Conservation (phyloP, 2,888 invertebrate species). For the Rhagonycha lutea region DNA sequence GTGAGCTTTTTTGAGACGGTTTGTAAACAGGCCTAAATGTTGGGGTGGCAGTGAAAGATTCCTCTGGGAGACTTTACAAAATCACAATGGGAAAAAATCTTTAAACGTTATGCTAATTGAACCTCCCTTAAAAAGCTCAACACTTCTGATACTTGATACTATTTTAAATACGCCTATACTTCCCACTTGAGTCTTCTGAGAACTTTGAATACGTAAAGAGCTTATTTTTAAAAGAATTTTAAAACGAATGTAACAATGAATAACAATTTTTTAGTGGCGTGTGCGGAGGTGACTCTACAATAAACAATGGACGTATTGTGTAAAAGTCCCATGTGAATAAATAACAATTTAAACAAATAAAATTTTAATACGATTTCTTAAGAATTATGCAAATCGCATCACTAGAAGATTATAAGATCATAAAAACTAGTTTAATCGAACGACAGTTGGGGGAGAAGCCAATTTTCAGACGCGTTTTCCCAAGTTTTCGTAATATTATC, state of each 20-base stretch:
- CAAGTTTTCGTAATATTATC: no score
- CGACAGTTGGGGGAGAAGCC: no score
- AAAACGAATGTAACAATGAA: neutral
- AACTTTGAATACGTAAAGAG: neutral
- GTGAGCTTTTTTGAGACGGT: no score
- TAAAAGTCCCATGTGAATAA: neutral
- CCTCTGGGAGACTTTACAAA: neutral
- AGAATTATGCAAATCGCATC: neutral
- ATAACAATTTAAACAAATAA: neutral
- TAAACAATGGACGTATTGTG: neutral
- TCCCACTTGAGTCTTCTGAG: neutral
- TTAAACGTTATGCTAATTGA: neutral
- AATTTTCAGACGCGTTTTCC: no score
- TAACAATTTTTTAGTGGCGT: neutral
- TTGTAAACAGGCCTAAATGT: no score
- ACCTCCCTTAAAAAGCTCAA: neutral
- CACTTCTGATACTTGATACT: neutral
- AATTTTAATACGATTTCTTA: neutral
- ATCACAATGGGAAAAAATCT: neutral
- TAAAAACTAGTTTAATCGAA: neutral
- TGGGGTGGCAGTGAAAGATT: neutral
- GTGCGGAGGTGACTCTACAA: neutral
- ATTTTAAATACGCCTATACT: neutral
- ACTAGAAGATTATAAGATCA: neutral
- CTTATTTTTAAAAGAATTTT: neutral